Percentiles rank a stretch among this genome's conserved stretches.
Evolutionary conservation across 2,113 vertebrate genomes (phyloP).

Genomic region (Lutjanus erythropterus): DNA sequence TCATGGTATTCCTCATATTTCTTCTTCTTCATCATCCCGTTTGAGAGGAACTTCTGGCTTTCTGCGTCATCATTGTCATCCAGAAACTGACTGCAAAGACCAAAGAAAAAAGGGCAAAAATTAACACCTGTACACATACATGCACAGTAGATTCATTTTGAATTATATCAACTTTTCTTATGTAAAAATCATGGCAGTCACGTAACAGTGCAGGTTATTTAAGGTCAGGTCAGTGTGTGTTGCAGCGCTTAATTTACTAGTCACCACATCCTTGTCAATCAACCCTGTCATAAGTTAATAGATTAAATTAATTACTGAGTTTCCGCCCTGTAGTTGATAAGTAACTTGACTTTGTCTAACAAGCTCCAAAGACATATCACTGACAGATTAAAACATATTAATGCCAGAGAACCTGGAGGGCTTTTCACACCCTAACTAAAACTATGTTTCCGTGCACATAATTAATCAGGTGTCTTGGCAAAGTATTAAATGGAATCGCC

Average conservation of each 20-base stretch:
- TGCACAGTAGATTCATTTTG: not conserved
- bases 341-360: not conserved
- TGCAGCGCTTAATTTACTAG: not conserved
- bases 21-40: conserved; percentile 91
- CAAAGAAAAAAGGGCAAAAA: conserved; percentile 4
- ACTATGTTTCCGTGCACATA: not conserved
- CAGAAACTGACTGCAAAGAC: conserved; percentile 87
- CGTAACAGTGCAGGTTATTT: not conserved
- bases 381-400: not conserved
- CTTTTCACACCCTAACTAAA: not conserved
- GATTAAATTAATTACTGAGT: too few relatives aligned
- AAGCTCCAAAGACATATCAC: not conserved
- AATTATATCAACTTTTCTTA: not conserved
- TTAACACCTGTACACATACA: not conserved
- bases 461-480: not conserved
- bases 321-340: not conserved
- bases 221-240: not conserved
- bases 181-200: not conserved
- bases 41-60: conserved; percentile 94
- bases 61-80: conserved; percentile 90
- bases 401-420: too few relatives aligned
- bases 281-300: too few relatives aligned
- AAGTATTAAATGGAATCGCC: too few relatives aligned
- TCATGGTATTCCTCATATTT: conserved; percentile 92
- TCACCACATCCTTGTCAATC: not conserved